Conservation (phyloP, 1,140 invertebrate genomes). For the Cylas formicarius region DNA sequence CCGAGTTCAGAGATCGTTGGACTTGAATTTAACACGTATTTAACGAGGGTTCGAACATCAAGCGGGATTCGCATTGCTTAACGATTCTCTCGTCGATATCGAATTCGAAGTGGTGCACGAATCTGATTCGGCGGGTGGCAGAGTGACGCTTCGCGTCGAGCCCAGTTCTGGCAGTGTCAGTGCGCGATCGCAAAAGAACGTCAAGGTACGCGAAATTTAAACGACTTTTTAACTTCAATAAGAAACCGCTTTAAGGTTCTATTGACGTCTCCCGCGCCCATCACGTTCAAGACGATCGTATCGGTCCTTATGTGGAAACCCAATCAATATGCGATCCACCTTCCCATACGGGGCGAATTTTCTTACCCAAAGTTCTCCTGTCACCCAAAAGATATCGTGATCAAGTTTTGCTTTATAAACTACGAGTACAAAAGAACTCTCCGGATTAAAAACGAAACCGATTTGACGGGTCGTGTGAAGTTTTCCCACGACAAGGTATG, state of each 20-base stretch:
- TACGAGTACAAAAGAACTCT: slow-evolving; percentile 23
- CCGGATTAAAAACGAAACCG: slow-evolving; percentile 1
- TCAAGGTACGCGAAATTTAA: slow-evolving; percentile 7
- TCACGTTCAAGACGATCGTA: not conserved
- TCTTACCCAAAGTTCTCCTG: slow-evolving; percentile 25
- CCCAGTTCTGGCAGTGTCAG: slow-evolving; percentile 6
- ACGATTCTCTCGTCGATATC: slow-evolving; percentile 12
- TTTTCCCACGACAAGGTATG: not conserved
- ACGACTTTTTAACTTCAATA: too few species aligned
- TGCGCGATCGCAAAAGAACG: not conserved
- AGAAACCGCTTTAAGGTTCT: too few species aligned
- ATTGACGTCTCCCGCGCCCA: too few species aligned
- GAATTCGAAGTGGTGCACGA: slow-evolving; percentile 6
- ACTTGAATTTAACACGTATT: too few species aligned
- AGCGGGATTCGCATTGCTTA: slow-evolving; percentile 1
- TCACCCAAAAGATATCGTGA: slow-evolving; percentile 23
- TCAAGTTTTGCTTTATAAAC: slow-evolving; percentile 35
- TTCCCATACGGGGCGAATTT: slow-evolving; percentile 2
- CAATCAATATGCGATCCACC: not conserved
- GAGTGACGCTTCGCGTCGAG: not conserved
- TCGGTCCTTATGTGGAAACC: slow-evolving; percentile 15
- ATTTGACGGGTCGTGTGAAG: slow-evolving; percentile 4
- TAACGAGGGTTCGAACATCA: slow-evolving; percentile 5
- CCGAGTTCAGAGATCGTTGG: too few species aligned
- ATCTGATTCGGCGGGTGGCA: not conserved